phyloP scores from a whole-genome alignment of 1,140 invertebrate species.

The Harpegnathos saltator region DNA sequence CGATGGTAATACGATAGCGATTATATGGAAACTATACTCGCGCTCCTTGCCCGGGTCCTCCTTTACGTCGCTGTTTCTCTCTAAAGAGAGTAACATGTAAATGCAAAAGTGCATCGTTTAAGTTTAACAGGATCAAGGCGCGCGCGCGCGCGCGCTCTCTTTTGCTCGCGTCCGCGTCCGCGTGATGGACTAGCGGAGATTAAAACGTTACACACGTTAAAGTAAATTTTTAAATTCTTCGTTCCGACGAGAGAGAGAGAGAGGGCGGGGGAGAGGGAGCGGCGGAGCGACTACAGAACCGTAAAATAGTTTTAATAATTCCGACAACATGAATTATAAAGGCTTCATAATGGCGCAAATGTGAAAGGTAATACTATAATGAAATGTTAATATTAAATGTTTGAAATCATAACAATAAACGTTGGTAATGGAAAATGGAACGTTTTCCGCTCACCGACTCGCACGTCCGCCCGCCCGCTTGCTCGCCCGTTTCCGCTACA shows the following conservation, averaged over 20 bases:
- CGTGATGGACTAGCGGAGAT: slow-evolving; percentile 32
- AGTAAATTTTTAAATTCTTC: slow-evolving; percentile 41
- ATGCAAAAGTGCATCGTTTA: slow-evolving; percentile 56
- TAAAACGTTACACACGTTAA: slow-evolving; percentile 19
- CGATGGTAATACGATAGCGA: slow-evolving; percentile 40
- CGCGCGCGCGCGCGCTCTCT: neutral
- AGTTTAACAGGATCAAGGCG: slow-evolving; percentile 28
- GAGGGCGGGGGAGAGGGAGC: no score
- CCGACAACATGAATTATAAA: slow-evolving; percentile 24
- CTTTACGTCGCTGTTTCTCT: slow-evolving; percentile 26
- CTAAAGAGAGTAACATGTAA: slow-evolving; percentile 47
- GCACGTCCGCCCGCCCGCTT: neutral
- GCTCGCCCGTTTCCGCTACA: neutral
- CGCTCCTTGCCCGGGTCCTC: slow-evolving; percentile 16
- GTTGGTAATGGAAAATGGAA: slow-evolving; percentile 20
- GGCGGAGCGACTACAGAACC: neutral
- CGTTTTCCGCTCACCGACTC: slow-evolving; percentile 9
- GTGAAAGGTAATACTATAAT: slow-evolving; percentile 45
- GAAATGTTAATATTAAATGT: slow-evolving; percentile 44
- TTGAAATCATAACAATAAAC: slow-evolving; percentile 49
- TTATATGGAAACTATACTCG: slow-evolving; percentile 21
- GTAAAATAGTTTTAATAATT: slow-evolving; percentile 34
- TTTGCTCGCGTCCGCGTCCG: no score
- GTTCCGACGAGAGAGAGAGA: neutral
- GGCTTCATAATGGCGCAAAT: slow-evolving; percentile 32